These are phyloP conservation scores for Podarcis cretensis DNA, from an alignment of 2,113 vertebrate genomes.

Conservation along the genomic window DNA sequence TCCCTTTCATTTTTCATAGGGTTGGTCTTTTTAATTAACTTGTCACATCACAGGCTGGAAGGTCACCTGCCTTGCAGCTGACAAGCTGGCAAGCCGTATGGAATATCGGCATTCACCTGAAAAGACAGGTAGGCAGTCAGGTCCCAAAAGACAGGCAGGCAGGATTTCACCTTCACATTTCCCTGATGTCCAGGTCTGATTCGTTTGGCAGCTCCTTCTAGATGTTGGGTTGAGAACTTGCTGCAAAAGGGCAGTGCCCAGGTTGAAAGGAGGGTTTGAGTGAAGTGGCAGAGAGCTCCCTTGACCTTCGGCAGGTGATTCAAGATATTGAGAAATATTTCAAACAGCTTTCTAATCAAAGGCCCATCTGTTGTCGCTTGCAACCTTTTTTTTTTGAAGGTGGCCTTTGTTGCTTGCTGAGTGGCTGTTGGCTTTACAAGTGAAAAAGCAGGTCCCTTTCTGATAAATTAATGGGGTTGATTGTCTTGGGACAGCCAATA, in stretches of 20 bases:
- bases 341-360: conserved; percentile 81
- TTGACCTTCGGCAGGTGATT: conserved; percentile 68
- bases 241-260: conserved; percentile 61
- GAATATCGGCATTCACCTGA: conserved; percentile 77
- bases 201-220: conserved; percentile 74
- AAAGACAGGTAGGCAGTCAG: conserved; percentile 73
- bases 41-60: conserved; percentile 22
- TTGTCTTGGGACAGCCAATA: conserved; percentile 52
- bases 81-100: conserved; percentile 71
- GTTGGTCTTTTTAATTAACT: conserved; percentile 4
- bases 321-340: conserved; percentile 80
- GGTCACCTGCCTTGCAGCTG: conserved; percentile 26
- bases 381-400: conserved; percentile 80
- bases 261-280: conserved; percentile 63
- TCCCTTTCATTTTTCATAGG: not conserved
- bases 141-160: conserved; percentile 55
- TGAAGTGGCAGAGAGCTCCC: conserved; percentile 46
- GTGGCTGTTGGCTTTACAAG: conserved; percentile 74
- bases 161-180: conserved; percentile 75
- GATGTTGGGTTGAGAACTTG: conserved; percentile 51
- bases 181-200: conserved; percentile 34
- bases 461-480: conserved; percentile 71
- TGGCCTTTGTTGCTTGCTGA: conserved; percentile 73
- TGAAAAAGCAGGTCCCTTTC: conserved; percentile 64
- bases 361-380: conserved; percentile 78